Conservation (phyloP, 2,113 vertebrate genomes). For the Atlantisia rogersi region DNA sequence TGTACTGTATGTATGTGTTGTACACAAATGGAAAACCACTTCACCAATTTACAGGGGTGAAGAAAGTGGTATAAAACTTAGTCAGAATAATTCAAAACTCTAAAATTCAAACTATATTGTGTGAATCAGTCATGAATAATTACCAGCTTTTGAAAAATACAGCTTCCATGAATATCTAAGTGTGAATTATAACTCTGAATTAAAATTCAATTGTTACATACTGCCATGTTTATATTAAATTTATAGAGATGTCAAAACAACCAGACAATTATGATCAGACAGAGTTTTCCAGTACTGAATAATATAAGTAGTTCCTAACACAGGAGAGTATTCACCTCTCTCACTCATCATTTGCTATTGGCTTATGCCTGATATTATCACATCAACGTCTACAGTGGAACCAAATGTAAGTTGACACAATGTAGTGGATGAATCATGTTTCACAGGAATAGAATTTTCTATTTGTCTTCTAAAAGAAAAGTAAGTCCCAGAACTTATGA, state of each 20-base stretch:
- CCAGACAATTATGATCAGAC: not conserved
- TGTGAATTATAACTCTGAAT: not conserved
- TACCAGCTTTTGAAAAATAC: conserved; percentile 19
- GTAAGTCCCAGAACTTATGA: not conserved
- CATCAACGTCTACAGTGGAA: not conserved
- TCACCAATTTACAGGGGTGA: not conserved
- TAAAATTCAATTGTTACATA: conserved; percentile 2
- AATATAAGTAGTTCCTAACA: not conserved
- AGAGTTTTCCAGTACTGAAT: not conserved
- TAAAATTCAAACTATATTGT: not conserved
- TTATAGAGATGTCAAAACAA: conserved; percentile 16
- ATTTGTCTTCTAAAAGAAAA: not conserved
- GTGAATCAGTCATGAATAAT: not conserved
- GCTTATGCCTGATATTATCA: not conserved
- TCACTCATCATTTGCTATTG: not conserved
- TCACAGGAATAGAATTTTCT: not conserved
- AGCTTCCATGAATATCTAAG: not conserved
- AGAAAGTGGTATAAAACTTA: not conserved
- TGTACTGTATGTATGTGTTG: fast-evolving
- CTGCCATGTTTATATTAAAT: conserved; percentile 30
- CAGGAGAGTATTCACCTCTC: not conserved
- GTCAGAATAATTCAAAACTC: not conserved
- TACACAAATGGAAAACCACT: not conserved
- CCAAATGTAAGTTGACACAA: not conserved
- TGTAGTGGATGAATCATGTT: not conserved